Conservation (phyloP, 2,797 vertebrate genomes). For the Sebastes itinus region DNA sequence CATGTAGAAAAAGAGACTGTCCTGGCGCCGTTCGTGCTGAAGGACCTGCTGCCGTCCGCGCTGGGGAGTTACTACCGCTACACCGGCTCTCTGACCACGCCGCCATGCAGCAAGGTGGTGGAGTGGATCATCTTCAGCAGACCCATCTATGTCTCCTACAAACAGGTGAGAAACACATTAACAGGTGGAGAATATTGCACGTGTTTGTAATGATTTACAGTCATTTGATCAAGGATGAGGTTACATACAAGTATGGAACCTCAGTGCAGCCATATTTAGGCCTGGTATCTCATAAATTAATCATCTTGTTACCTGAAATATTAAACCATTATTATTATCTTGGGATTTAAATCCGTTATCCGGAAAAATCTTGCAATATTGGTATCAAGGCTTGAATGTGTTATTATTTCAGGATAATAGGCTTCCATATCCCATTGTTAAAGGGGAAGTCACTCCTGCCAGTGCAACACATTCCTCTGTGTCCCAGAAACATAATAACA, state of each 20-base stretch:
- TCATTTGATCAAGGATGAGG: not conserved
- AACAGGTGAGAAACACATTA: constrained; percentile 84
- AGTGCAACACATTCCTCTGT: not conserved
- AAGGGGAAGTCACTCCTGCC: not conserved
- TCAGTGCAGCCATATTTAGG: not conserved
- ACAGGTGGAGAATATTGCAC: not conserved
- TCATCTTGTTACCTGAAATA: not conserved
- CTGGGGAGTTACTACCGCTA: constrained; percentile 95
- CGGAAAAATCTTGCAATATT: no score
- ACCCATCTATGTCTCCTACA: constrained; percentile 93
- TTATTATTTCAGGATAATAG: not conserved
- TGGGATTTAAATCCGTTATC: not conserved
- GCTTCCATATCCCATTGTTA: not conserved
- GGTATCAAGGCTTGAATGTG: not conserved
- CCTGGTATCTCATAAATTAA: not conserved
- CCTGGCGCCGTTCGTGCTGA: constrained; percentile 93
- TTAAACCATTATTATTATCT: not conserved
- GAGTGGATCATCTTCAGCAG: constrained; percentile 96
- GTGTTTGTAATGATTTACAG: not conserved
- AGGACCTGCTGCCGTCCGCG: constrained; percentile 89
- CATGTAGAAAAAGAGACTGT: constrained; percentile 95
- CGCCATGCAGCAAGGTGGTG: constrained; percentile 95
- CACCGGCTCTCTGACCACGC: constrained; percentile 93
- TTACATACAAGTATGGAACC: not conserved
- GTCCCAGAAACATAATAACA: not conserved